phyloP scores from a whole-genome alignment of 2,113 vertebrate genomes.

The Ophiodon elongatus region DNA sequence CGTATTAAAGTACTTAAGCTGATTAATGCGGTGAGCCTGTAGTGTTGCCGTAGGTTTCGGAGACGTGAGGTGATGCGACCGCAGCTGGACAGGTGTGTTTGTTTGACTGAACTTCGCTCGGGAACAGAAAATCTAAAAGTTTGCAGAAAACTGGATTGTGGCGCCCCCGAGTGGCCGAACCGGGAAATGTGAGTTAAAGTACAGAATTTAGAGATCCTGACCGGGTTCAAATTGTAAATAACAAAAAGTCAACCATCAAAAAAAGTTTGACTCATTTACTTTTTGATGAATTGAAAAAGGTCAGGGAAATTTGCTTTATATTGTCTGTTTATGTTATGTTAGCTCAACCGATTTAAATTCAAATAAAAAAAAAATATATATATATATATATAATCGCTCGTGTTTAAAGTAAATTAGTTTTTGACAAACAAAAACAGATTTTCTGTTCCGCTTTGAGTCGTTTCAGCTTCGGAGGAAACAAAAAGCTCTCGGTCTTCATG shows the following conservation, averaged over 20 bases:
- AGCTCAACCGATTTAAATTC: neutral
- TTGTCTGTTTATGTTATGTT: neutral
- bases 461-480: constrained; percentile 10
- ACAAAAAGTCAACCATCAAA: too few relatives aligned
- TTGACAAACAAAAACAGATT: neutral
- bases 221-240: too few relatives aligned
- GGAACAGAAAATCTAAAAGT: constrained; percentile 37
- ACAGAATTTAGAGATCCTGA: too few relatives aligned
- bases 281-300: neutral
- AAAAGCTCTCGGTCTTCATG: constrained; percentile 30
- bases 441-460: neutral
- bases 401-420: too few relatives aligned
- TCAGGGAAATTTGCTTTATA: neutral
- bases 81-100: constrained; percentile 11
- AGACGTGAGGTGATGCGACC: neutral
- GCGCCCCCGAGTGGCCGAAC: neutral
- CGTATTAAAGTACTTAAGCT: neutral
- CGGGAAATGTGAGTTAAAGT: too few relatives aligned
- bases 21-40: neutral
- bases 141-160: neutral
- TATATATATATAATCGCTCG: too few relatives aligned
- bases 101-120: constrained; percentile 1
- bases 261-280: too few relatives aligned
- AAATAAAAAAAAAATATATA: too few relatives aligned
- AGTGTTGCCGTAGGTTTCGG: neutral